Percentiles rank a stretch among this genome's conserved stretches.
Evolutionary conservation across 2,888 invertebrate species (phyloP).

Genomic region (Chloroclysta siterata): DNA sequence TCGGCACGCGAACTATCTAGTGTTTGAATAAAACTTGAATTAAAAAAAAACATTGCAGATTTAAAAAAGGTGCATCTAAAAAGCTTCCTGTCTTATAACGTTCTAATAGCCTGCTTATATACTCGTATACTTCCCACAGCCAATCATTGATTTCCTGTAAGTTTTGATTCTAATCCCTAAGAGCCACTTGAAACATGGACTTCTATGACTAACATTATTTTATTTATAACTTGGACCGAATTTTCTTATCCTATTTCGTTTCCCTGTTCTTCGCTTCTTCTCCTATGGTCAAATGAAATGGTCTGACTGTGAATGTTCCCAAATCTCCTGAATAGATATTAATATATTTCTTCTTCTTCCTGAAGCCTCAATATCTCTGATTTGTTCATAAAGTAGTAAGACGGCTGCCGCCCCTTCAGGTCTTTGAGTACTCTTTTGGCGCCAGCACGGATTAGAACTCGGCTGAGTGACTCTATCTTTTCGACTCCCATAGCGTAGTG

Average conservation of each 20-base stretch:
- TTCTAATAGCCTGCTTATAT: conserved; percentile 40
- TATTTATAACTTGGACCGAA: neutral
- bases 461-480: conserved; percentile 92
- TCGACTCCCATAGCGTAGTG: conserved; percentile 97
- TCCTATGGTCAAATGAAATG: too few species aligned
- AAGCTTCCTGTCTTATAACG: conserved; percentile 50
- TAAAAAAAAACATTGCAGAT: conserved; percentile 44
- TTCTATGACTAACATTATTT: neutral
- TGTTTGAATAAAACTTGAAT: conserved; percentile 25
- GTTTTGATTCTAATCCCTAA: neutral
- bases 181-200: neutral
- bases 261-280: neutral
- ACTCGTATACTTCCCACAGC: conserved; percentile 45
- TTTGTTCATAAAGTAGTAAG: conserved; percentile 97
- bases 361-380: conserved; percentile 93
- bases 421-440: conserved; percentile 94
- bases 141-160: conserved; percentile 30
- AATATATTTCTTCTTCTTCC: conserved; percentile 91
- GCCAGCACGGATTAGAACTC: conserved; percentile 92
- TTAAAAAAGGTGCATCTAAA: conserved; percentile 58
- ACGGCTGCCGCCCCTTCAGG: conserved; percentile 94
- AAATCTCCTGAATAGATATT: conserved; percentile 25
- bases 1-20: conserved; percentile 39
- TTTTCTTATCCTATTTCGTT: neutral
- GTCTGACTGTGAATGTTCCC: neutral